Conservation (phyloP, 1,140 invertebrate genomes). For the Lepidotrigona ventralis region DNA sequence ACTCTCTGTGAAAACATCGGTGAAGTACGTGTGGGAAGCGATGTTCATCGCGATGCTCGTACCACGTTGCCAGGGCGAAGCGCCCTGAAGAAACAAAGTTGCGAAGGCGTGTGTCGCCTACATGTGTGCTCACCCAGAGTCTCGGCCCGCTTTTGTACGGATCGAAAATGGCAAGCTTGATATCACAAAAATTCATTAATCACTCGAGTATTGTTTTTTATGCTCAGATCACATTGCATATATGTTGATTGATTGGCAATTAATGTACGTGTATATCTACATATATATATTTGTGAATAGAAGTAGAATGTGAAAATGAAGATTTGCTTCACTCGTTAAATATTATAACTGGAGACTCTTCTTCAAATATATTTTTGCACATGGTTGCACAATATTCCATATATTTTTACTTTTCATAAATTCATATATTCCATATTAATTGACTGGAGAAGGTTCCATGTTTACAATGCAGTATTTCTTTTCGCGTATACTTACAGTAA, state of each 20-base stretch:
- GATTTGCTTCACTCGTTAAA: neutral
- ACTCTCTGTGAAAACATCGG: neutral
- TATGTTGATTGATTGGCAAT: neutral
- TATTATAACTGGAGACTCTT: too few species aligned
- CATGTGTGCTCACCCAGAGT: neutral
- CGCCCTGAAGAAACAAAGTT: neutral
- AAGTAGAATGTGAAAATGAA: neutral
- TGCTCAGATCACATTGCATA: neutral
- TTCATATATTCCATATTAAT: neutral
- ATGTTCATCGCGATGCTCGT: neutral
- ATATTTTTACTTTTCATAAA: too few species aligned
- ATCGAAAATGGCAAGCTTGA: too few species aligned
- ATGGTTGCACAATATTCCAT: too few species aligned
- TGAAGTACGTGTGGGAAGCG: constrained; percentile 11
- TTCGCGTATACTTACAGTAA: neutral
- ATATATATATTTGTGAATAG: neutral
- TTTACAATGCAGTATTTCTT: neutral
- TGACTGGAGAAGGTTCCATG: neutral
- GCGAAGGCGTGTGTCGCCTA: constrained; percentile 31
- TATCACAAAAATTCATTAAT: neutral
- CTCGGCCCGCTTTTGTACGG: neutral
- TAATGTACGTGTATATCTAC: neutral
- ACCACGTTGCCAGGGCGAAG: neutral
- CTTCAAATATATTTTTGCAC: neutral
- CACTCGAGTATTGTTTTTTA: neutral